These are phyloP conservation scores for Apodemus agrarius DNA, from an alignment of 2,797 vertebrate species.

Conservation along the genomic window DNA sequence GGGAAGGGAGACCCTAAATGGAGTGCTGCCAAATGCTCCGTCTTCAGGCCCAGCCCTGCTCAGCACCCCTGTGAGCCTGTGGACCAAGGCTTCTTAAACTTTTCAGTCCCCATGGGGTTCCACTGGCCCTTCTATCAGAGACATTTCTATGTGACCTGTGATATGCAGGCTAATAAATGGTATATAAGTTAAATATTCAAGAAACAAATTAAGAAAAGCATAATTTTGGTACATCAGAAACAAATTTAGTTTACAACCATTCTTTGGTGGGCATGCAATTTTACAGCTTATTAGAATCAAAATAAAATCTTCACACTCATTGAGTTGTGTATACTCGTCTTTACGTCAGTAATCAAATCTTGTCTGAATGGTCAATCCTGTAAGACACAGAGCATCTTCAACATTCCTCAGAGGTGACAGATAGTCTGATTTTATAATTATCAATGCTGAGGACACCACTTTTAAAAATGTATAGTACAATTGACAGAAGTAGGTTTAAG, in stretches of 20 bases:
- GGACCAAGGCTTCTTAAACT: neutral
- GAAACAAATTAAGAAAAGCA: no score
- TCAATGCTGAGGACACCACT: neutral
- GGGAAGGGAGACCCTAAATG: neutral
- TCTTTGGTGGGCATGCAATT: neutral
- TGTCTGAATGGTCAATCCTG: neutral
- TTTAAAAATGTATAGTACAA: neutral
- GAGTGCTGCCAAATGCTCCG: neutral
- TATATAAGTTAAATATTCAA: neutral
- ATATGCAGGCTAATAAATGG: neutral
- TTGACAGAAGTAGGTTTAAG: neutral
- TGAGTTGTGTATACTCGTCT: neutral
- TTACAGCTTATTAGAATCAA: neutral
- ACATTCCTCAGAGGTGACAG: neutral
- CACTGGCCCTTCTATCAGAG: neutral
- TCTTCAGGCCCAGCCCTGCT: neutral
- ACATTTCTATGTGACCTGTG: neutral
- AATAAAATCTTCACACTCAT: neutral
- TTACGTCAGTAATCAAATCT: neutral
- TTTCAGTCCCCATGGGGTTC: neutral
- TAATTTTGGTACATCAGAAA: no score
- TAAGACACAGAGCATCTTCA: neutral
- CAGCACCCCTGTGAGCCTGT: neutral
- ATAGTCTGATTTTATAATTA: neutral
- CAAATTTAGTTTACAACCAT: neutral